Evolutionary conservation across 2,888 invertebrate species (phyloP), one percentile per base, ranked within the genome.

Genomic region (Lydus trimaculatus): DNA sequence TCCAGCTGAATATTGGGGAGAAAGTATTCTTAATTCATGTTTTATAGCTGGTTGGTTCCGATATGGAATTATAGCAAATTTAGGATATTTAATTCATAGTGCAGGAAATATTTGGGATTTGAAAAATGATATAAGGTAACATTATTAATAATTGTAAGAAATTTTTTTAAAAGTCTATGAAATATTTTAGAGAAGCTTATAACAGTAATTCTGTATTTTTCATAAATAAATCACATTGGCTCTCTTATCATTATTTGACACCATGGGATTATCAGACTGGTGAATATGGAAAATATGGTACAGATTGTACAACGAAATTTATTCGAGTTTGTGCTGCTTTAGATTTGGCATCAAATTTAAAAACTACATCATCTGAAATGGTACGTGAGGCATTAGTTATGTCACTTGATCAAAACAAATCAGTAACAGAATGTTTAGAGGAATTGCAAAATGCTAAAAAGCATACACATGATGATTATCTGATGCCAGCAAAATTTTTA

Each of bases 241-340:
- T 91, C 0, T 91, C 92, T 71, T 95, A 94, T 80, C 95, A 95
- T 80, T 94, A 95, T 77, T 80, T 93, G 25, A 82, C 93, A 25
- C 92, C 94, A 0, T 90, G 91, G 85, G 95, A 95, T 79, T 95
- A 93, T 84, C 93, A 93, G 79, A 90, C 90, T n/a, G 92, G 92
- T 9, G 95, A 95, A 84, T 95, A 88, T 74, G 95, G 95, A 2
- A 88, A 89, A 58, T 95, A 95, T 78, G 90, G 90, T 85, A 84
- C 84, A 0, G 94, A 92, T 6, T 90, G 88, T 68, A 88, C 89
- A 0, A 90, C 92, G 0, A 87, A 89, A 0, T 89, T 92, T 77
- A 91, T 95, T 63, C 87, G 92, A 58, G 87, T 93, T 0, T 92
- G 89, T 83, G 91, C 91, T 0, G 91, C 91, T 0, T 81, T 94